These are phyloP conservation scores for Acleris holmiana DNA, from an alignment of 2,888 invertebrate species.

Conservation along the genomic window DNA sequence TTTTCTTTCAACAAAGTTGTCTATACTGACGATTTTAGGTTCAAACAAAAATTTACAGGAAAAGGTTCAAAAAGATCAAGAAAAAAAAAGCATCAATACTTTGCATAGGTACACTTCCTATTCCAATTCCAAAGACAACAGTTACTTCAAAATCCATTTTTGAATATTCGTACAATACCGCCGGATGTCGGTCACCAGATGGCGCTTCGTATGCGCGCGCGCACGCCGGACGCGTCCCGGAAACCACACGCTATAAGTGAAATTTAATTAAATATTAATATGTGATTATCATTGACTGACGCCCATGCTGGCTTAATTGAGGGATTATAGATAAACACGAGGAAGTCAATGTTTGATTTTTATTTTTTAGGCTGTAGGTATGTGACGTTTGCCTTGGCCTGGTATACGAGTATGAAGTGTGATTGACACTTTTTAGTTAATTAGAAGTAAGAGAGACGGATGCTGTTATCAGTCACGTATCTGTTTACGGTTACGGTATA, in stretches of 20 bases:
- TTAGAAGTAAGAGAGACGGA: neutral
- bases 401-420: neutral
- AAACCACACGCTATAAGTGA: conserved; percentile 66
- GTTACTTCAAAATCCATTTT: conserved; percentile 34
- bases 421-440: neutral
- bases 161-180: conserved; percentile 42
- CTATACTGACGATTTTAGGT: too few relatives aligned
- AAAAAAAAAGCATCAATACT: neutral
- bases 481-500: too few relatives aligned
- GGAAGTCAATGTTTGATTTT: neutral
- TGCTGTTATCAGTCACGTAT: too few relatives aligned
- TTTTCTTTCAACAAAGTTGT: too few relatives aligned
- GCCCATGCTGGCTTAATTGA: conserved; percentile 30
- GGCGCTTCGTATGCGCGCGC: conserved; percentile 69
- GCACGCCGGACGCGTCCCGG: conserved; percentile 51
- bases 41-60: too few relatives aligned
- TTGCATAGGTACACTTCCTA: neutral
- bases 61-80: too few relatives aligned
- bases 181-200: conserved; percentile 48
- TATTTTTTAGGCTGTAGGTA: neutral
- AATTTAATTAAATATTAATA: conserved; percentile 71
- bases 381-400: neutral
- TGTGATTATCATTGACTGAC: conserved; percentile 51
- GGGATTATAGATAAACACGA: conserved; percentile 1
- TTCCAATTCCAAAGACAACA: neutral